Conservation (phyloP, 2,888 invertebrate species). For the Mallateleia sp. region DNA sequence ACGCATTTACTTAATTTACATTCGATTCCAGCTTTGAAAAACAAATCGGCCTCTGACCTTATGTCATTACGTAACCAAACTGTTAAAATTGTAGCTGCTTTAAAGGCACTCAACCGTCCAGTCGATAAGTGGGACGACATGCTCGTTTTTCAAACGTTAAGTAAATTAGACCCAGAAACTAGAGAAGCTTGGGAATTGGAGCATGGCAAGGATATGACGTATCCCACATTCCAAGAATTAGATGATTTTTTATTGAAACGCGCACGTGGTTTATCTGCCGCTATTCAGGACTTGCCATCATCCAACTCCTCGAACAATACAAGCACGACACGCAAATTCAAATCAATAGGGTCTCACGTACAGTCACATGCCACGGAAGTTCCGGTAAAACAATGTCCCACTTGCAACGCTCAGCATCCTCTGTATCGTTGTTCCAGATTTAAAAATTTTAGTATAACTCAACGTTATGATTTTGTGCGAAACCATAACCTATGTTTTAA, state of each 20-base stretch:
- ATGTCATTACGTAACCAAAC: slow-evolving; percentile 1
- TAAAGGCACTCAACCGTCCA: neutral
- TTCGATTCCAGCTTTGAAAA: neutral
- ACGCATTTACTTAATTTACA: no score
- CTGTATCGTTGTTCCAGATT: slow-evolving; percentile 1
- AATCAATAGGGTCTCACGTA: no score
- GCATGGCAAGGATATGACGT: neutral
- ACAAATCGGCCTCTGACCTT: neutral
- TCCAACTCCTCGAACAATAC: neutral
- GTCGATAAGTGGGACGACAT: slow-evolving; percentile 11
- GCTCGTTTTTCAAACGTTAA: slow-evolving; percentile 15
- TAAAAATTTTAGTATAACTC: neutral
- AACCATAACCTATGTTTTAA: neutral
- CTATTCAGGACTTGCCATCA: no score
- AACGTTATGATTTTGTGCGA: slow-evolving; percentile 3
- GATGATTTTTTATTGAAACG: neutral
- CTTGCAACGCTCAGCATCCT: slow-evolving; percentile 10
- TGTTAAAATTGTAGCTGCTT: slow-evolving; percentile 14
- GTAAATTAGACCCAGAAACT: slow-evolving; percentile 26
- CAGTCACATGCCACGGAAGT: neutral
- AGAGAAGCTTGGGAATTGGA: neutral
- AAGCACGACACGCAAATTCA: no score
- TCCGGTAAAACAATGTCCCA: neutral
- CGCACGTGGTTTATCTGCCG: slow-evolving; percentile 1
- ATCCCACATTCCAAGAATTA: neutral